A percentile compares a stretch with the other conserved stretches of the same genome.
Evolutionary conservation across 2,113 vertebrate genomes (phyloP).

Genomic region (Hemichromis elongatus): DNA sequence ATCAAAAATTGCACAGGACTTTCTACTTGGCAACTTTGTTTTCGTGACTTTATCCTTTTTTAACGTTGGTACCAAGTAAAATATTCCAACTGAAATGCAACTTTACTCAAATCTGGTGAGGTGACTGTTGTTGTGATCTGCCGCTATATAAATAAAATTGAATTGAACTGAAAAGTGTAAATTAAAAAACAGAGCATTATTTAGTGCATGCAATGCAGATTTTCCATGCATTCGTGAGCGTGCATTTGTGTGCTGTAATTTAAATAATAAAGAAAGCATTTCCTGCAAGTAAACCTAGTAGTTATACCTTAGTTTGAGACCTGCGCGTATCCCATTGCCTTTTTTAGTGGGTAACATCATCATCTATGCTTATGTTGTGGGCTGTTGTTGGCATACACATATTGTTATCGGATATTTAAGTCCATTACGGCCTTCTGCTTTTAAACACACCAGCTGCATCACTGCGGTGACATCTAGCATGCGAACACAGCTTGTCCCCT

Average conservation of each 20-base stretch:
- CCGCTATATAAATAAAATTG: too few relatives aligned
- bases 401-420: neutral
- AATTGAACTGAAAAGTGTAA: too few relatives aligned
- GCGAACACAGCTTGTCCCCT: neutral
- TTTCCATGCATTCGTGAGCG: neutral
- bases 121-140: too few relatives aligned
- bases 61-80: neutral
- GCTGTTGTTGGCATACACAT: neutral
- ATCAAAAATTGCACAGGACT: neutral
- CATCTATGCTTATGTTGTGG: neutral
- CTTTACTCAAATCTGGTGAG: too few relatives aligned
- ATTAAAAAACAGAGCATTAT: neutral
- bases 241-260: neutral
- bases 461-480: neutral
- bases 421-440: neutral
- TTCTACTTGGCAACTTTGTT: neutral
- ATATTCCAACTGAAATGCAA: neutral
- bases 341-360: neutral
- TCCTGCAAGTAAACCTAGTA: neutral
- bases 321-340: slow-evolving; percentile 5
- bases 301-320: slow-evolving; percentile 14
- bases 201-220: neutral
- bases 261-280: neutral
- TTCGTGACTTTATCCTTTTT: neutral
- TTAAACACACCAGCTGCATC: neutral